These are phyloP conservation scores for Benthosema pterotum DNA, from an alignment of 2,797 vertebrate genomes.

Conservation along the genomic window DNA sequence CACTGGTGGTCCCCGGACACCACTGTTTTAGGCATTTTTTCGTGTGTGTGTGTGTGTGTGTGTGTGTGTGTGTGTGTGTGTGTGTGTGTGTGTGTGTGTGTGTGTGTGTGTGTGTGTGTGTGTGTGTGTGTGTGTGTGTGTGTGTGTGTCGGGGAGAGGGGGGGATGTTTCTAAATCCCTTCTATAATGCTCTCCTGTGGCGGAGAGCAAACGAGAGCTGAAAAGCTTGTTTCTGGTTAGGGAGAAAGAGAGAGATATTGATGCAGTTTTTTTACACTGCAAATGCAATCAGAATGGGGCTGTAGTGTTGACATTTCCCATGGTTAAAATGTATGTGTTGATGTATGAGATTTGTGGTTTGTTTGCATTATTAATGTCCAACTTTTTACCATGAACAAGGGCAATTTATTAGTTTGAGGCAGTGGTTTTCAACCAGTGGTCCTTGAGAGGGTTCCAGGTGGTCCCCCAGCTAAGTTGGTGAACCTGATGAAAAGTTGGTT, in stretches of 20 bases:
- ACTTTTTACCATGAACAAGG: too few relatives aligned
- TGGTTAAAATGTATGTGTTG: slow-evolving; percentile 11
- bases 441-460: too few relatives aligned
- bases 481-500: too few relatives aligned
- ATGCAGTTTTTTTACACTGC: too few relatives aligned
- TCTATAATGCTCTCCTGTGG: slow-evolving; percentile 20
- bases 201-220: neutral
- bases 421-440: too few relatives aligned
- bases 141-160: neutral
- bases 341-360: neutral
- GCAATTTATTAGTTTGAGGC: too few relatives aligned
- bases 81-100: slow-evolving; percentile 2
- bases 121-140: neutral
- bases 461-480: too few relatives aligned
- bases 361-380: slow-evolving; percentile 7
- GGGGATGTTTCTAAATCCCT: neutral
- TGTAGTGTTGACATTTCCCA: neutral
- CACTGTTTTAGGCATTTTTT: too few relatives aligned
- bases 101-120: neutral
- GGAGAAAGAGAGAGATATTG: too few relatives aligned
- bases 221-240: slow-evolving; percentile 21
- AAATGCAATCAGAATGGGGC: neutral
- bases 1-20: too few relatives aligned
- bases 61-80: too few relatives aligned
- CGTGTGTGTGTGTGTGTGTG: too few relatives aligned